Evolutionary conservation across 2,797 vertebrate species (phyloP).

Genomic region (Mormyrus proboscirostris): DNA sequence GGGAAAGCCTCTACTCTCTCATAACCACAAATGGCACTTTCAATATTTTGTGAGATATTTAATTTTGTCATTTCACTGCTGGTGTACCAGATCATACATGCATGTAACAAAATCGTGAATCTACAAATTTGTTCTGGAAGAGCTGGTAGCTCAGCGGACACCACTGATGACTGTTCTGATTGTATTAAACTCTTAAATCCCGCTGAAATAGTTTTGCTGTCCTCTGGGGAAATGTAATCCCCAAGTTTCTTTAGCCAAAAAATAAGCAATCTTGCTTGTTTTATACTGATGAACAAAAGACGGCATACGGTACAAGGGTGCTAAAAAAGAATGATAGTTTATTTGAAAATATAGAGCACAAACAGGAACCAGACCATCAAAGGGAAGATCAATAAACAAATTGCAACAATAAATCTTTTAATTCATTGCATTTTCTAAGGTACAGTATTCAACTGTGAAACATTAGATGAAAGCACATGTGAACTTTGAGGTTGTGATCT

Average conservation of each 20-base stretch:
- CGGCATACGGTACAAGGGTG: neutral
- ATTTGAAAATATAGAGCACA: slow-evolving; percentile 4
- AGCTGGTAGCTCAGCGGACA: neutral
- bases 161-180: neutral
- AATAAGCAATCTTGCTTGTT: neutral
- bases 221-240: too few relatives aligned
- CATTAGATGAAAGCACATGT: neutral
- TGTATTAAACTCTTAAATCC: neutral
- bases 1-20: neutral
- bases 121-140: neutral
- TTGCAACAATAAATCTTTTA: neutral
- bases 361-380: neutral
- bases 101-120: neutral
- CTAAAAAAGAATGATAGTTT: neutral
- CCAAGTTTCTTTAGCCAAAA: neutral
- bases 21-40: neutral
- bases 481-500: neutral
- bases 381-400: slow-evolving; percentile 3
- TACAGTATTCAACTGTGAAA: neutral
- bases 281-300: neutral
- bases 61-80: neutral
- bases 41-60: neutral
- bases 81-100: neutral
- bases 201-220: neutral
- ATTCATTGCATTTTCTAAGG: neutral